These are phyloP conservation scores for Tinamus guttatus DNA, from an alignment of 2,113 vertebrate genomes.

Conservation along the genomic window DNA sequence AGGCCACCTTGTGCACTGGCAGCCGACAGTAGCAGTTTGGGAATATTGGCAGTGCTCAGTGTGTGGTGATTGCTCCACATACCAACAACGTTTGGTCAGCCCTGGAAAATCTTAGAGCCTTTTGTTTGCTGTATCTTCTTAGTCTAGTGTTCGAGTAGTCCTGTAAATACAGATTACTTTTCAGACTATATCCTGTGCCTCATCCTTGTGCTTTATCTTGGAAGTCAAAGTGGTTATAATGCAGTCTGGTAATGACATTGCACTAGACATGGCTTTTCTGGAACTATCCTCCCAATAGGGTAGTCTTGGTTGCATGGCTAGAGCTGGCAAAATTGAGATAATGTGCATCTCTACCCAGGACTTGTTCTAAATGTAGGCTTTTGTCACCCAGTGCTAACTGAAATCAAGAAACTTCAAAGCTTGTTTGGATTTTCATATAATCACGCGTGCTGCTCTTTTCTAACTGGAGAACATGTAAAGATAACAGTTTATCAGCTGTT, in stretches of 20 bases:
- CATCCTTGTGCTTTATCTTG: background rate
- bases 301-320: background rate
- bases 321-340: background rate
- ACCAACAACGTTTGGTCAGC: background rate
- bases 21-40: background rate
- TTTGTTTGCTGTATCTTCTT: slow-evolving; percentile 9
- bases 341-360: background rate
- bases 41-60: background rate
- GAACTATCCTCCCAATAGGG: background rate
- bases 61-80: background rate
- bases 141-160: background rate
- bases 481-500: background rate
- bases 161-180: background rate
- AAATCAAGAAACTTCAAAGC: background rate
- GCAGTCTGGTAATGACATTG: background rate
- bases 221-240: background rate
- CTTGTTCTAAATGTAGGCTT: background rate
- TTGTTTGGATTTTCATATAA: background rate
- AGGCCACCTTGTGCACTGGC: background rate
- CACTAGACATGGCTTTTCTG: background rate
- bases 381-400: background rate
- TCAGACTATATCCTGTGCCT: background rate
- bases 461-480: background rate
- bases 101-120: background rate
- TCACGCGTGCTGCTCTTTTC: background rate